Base-by-base conservation (phyloP, 2,888 invertebrate species). In the Diachrysia chrysitis region DNA sequence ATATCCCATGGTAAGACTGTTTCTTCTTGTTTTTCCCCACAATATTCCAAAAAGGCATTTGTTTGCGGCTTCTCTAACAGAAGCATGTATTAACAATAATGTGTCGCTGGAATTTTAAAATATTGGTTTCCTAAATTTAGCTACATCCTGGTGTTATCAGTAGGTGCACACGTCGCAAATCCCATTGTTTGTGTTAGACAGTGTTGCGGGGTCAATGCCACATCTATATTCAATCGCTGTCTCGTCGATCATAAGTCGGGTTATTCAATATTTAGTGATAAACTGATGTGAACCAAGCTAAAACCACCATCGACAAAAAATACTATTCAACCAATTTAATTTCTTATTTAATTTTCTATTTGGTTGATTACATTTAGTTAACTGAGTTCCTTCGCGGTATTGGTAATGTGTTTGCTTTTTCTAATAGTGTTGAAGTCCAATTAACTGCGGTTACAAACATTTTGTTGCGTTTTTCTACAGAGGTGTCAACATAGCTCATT, bases 321-420 rank as follows among this genome's bases (percentile, higher is more conserved):
- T 19, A 19, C 12, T 48, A 48, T 48, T 48, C 48, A 48, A 21
- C 48, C 48, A 48, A 48, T 48, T 48, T 21, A 9, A 19, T 48
- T 42, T 42, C 42, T 42, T 42, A 42, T 42, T 37, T 42, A 42
- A 42, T 42, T 42, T 42, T 21, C 48, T 19, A 48, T 48, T 21
- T 48, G 12, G 19, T n/a, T 48, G 48, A 48, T 48, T 19, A 48
- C 10, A 10, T 17, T 46, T 17, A 46, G 46, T 48, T 17, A 48
- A 48, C 48, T 12, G 48, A 48, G 48, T 48, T 19, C 19, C 48
- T 48, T 48, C 48, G 48, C 19, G 48, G 48, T 48, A 19, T 48
- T 48, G 48, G 19, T 48, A 48, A 48, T 48, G 48, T 53, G 7
- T 53, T 53, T 53, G 10, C 53, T 53, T 53, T 53, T 53, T 53